These are phyloP conservation scores for Centrocercus urophasianus DNA, from an alignment of 2,113 vertebrate genomes.

Conservation along the genomic window DNA sequence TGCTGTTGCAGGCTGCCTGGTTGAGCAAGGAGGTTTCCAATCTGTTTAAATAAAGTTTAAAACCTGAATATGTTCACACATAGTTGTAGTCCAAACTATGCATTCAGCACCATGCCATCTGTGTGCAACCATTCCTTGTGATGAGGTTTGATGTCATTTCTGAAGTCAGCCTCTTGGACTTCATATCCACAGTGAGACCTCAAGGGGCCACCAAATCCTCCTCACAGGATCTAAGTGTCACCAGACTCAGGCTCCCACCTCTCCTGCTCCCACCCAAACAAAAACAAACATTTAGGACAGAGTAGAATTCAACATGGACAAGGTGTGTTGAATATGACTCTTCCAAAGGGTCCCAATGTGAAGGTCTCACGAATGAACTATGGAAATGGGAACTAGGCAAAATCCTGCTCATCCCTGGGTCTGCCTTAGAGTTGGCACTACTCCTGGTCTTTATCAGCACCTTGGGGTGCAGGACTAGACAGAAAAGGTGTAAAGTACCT, in stretches of 20 bases:
- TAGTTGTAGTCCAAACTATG: fast-evolving
- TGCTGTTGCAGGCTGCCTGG: neutral
- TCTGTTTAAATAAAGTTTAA: neutral
- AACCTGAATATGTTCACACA: neutral
- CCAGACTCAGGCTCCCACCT: neutral
- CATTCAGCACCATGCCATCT: fast-evolving
- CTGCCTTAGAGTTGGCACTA: neutral
- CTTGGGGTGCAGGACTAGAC: neutral
- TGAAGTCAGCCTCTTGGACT: neutral
- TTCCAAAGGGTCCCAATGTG: neutral
- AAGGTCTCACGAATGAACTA: neutral
- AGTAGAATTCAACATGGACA: neutral
- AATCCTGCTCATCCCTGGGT: neutral
- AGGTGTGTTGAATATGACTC: neutral
- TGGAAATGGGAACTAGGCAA: neutral
- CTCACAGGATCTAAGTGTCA: neutral
- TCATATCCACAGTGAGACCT: fast-evolving
- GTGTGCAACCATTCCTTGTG: fast-evolving
- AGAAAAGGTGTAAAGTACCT: neutral
- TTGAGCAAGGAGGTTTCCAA: neutral
- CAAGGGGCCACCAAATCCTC: neutral
- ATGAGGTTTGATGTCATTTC: fast-evolving
- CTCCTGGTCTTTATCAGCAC: neutral
- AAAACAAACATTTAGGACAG: neutral
- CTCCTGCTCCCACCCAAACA: neutral